Percentiles rank a stretch among this genome's conserved stretches.
Evolutionary conservation across 2,113 vertebrate species (phyloP).

Genomic region (Apodemus sylvaticus): DNA sequence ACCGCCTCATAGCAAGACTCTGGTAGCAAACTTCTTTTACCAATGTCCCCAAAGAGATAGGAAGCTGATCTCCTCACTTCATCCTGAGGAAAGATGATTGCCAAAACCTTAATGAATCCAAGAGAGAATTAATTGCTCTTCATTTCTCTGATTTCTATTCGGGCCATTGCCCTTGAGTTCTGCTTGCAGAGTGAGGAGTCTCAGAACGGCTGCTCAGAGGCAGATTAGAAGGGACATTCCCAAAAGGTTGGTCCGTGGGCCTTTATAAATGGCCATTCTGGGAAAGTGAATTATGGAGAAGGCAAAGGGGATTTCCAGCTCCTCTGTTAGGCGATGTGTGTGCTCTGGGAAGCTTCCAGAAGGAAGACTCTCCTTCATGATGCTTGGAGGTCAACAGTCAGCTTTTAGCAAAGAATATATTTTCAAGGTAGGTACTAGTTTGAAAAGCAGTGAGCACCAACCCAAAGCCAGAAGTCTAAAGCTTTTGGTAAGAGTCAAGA

Average conservation of each 20-base stretch:
- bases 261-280: conserved; percentile 1
- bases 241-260: not conserved
- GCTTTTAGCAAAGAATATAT: not conserved
- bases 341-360: not conserved
- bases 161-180: conserved; percentile 30
- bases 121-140: conserved; percentile 51
- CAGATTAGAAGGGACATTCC: conserved; percentile 11
- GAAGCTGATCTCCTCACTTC: not conserved
- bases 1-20: not conserved
- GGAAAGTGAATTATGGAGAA: not conserved
- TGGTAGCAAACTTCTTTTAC: not conserved
- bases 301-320: not conserved
- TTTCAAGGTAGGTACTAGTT: not conserved
- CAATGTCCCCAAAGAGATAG: not conserved
- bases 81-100: not conserved
- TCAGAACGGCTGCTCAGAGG: conserved; percentile 30
- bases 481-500: not conserved
- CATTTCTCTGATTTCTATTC: conserved; percentile 2
- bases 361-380: not conserved
- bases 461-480: conserved; percentile 7
- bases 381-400: not conserved
- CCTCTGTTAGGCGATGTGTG: not conserved
- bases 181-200: conserved; percentile 6
- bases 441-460: not conserved
- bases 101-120: conserved; percentile 52